These are phyloP conservation scores for Caenorhabditis inopinata DNA, from an alignment of 1,140 invertebrate species.

Conservation along the genomic window DNA sequence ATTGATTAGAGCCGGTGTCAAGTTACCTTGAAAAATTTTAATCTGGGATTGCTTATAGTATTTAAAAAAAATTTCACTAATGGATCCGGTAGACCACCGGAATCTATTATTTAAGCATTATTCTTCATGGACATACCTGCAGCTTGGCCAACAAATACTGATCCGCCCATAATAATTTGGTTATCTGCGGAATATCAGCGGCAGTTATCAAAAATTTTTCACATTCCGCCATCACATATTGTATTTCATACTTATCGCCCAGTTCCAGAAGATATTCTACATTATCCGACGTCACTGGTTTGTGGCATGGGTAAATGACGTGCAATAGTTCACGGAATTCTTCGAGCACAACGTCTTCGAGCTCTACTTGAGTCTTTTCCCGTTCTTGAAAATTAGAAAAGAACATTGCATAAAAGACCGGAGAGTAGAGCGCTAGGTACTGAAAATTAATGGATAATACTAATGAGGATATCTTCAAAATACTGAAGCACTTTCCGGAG, in stretches of 20 bases:
- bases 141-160: constrained; percentile 56
- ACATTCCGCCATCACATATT: constrained; percentile 60
- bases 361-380: constrained; percentile 54
- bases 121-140: constrained; percentile 52
- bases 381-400: constrained; percentile 53
- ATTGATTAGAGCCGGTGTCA: too few species aligned
- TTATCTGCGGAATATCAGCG: constrained; percentile 54
- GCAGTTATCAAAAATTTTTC: constrained; percentile 53
- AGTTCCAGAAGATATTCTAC: constrained; percentile 60
- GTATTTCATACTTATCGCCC: constrained; percentile 60
- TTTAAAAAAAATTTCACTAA: neutral
- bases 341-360: constrained; percentile 57
- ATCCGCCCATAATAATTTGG: constrained; percentile 59
- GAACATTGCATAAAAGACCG: constrained; percentile 61
- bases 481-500: too few species aligned
- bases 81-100: too few species aligned
- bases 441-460: too few species aligned
- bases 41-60: neutral
- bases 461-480: too few species aligned
- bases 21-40: too few species aligned
- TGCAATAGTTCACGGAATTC: constrained; percentile 58
- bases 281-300: constrained; percentile 56
- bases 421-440: constrained; percentile 60
- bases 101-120: neutral
- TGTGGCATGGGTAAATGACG: constrained; percentile 60